These are phyloP conservation scores for Disparrhopalites patrizii DNA, from an alignment of 2,888 invertebrate genomes.

Conservation along the genomic window DNA sequence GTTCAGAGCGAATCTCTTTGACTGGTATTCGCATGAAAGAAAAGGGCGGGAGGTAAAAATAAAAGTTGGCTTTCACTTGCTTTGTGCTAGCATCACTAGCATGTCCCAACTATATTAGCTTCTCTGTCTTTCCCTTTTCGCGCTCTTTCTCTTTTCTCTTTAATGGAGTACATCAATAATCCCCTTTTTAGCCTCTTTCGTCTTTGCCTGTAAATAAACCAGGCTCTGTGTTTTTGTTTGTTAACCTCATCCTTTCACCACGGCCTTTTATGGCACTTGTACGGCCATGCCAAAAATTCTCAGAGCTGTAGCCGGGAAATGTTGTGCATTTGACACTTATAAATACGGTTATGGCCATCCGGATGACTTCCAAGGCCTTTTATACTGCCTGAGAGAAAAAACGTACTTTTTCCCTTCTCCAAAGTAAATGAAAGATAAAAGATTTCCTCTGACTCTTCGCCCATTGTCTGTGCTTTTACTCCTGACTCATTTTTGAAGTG, in stretches of 20 bases:
- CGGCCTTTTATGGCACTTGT: neutral
- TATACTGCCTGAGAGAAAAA: neutral
- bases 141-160: no score
- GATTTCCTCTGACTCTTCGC: neutral
- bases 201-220: conserved; percentile 18
- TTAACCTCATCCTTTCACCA: conserved; percentile 16
- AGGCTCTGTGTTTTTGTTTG: conserved; percentile 14
- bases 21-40: no score
- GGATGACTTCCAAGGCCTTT: conserved; percentile 2
- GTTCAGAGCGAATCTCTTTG: no score
- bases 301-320: neutral
- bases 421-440: neutral
- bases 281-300: no score
- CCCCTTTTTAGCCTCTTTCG: conserved; percentile 21
- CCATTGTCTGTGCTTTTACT: neutral
- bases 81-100: no score
- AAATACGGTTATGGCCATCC: conserved; percentile 27
- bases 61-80: neutral
- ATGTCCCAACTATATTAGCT: conserved; percentile 20
- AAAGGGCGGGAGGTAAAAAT: neutral
- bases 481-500: no score
- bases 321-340: conserved; percentile 26
- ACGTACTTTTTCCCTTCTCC: no score
- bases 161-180: conserved; percentile 29
- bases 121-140: conserved; percentile 15